Evolutionary conservation across 2,797 vertebrate species (phyloP), one percentile per base, ranked within the genome.

Genomic region (Centropyge bicolor): DNA sequence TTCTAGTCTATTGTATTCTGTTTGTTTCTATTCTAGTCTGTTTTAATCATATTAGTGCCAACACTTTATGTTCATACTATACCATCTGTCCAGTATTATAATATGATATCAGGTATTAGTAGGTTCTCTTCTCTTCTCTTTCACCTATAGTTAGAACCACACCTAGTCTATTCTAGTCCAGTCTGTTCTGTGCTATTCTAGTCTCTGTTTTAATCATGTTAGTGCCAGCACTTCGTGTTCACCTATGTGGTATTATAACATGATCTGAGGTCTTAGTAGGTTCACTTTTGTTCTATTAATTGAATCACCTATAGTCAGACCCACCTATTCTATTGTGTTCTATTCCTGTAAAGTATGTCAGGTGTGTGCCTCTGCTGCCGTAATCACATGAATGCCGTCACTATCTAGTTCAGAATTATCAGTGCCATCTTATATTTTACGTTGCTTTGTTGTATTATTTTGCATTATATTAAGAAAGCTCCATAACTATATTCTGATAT

Each of bases 291-390:
- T 46, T 46, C 11, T 31, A 31, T 31, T 31, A 31, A 31, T 31
- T 31, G 27, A 31, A 31, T 31, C 27, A 31, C 27, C 27, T 31
- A 31, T 31, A 31, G 27, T 31, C 4, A 31, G 27, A 14, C 14
- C 16, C 5, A 46, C 45, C 27, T 31, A 46, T 46, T 46, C 45
- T 70, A 12, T 46, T 45, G 2, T 36, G 8, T 19, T 36, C 6
- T 64, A 17, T 57, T 41, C 31, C 16, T 62, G 49, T 48, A 24
- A 36, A 56, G 64, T 62, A 49, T 82, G 20, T 69, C 22, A 54
- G 45, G 31, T 56, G 22, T 70, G 3, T 43, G 12, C 9, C 19
- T 49, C 38, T 12, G 10, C 43, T 27, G 20, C 3, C 19, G 8
- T 27, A 13, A 22, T 16, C 17, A n/a, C 46, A 19, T 40, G 40